Percentiles rank a stretch among this genome's conserved stretches.
These are phyloP conservation scores for Zoroaster sp. DNA, from an alignment of 53 echinoderm and acorn worm genomes.

Conservation along the genomic window DNA sequence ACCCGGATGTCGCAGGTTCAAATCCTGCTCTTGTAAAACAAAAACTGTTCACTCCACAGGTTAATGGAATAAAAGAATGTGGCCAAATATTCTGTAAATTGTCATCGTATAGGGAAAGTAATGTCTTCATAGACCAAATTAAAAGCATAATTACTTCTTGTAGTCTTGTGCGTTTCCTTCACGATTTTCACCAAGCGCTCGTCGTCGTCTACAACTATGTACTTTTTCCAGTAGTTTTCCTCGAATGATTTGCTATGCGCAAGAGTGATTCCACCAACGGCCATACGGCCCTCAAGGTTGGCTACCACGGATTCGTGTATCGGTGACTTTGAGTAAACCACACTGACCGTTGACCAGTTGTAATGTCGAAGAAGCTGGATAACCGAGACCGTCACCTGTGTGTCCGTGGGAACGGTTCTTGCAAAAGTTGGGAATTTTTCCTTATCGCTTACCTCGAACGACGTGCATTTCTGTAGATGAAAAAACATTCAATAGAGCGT, in stretches of 20 bases:
- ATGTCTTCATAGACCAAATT: too few species aligned
- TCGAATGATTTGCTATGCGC: not conserved
- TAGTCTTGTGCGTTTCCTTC: constrained; percentile 46
- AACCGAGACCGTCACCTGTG: constrained; percentile 70
- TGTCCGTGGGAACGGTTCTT: constrained; percentile 79
- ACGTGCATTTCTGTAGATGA: constrained; percentile 76
- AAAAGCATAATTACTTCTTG: constrained; percentile 66
- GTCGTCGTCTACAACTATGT: not conserved
- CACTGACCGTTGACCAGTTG: constrained; percentile 76
- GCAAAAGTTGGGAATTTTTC: constrained; percentile 76
- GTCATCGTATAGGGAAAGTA: too few species aligned
- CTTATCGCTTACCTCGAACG: constrained; percentile 81
- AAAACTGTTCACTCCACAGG: too few species aligned
- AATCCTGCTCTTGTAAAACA: too few species aligned
- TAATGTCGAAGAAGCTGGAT: constrained; percentile 73
- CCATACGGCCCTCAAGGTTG: not conserved
- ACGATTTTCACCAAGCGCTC: constrained; percentile 32
- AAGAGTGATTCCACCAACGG: constrained; percentile 6
- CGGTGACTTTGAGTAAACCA: constrained; percentile 54
- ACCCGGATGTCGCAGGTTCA: too few species aligned
- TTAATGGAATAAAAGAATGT: too few species aligned
- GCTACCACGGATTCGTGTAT: not conserved
- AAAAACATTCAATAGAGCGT: not conserved
- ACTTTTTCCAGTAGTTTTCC: constrained; percentile 27
- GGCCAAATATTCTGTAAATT: too few species aligned